A percentile compares a stretch with the other conserved stretches of the same genome.
phyloP scores from a whole-genome alignment of 92 coral and sea anemone genomes.

The Galaxea fascicularis region DNA sequence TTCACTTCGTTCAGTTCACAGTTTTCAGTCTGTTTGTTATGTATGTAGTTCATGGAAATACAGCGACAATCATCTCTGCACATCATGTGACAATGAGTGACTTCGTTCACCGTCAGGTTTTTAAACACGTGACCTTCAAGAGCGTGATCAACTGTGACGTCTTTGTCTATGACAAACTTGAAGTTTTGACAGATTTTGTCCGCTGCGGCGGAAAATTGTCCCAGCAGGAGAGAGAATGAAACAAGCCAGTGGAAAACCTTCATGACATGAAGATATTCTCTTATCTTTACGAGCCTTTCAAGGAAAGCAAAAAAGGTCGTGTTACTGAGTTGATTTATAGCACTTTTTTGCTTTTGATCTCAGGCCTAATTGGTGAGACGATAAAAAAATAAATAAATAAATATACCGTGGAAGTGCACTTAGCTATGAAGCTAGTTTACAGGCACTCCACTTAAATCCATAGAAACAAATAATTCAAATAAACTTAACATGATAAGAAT shows the following conservation, averaged over 20 bases:
- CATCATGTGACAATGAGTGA: constrained; percentile 6
- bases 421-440: too few species aligned
- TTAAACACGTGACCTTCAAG: constrained; percentile 32
- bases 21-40: not conserved
- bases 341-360: too few species aligned
- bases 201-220: not conserved
- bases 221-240: not conserved
- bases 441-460: too few species aligned
- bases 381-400: too few species aligned
- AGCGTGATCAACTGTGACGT: constrained; percentile 5
- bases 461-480: too few species aligned
- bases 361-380: too few species aligned
- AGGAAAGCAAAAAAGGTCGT: too few species aligned
- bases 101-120: not conserved
- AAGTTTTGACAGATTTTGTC: not conserved
- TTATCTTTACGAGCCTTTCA: too few species aligned
- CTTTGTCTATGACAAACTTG: constrained; percentile 9
- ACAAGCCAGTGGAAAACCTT: not conserved
- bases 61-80: constrained; percentile 27
- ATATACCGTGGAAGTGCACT: too few species aligned
- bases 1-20: constrained; percentile 23
- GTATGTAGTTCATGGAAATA: constrained; percentile 11
- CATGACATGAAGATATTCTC: not conserved
- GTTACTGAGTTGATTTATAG: too few species aligned
- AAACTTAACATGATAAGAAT: too few species aligned